These are phyloP conservation scores for Panzeria rudis DNA, from an alignment of 2,888 invertebrate genomes.

Conservation along the genomic window DNA sequence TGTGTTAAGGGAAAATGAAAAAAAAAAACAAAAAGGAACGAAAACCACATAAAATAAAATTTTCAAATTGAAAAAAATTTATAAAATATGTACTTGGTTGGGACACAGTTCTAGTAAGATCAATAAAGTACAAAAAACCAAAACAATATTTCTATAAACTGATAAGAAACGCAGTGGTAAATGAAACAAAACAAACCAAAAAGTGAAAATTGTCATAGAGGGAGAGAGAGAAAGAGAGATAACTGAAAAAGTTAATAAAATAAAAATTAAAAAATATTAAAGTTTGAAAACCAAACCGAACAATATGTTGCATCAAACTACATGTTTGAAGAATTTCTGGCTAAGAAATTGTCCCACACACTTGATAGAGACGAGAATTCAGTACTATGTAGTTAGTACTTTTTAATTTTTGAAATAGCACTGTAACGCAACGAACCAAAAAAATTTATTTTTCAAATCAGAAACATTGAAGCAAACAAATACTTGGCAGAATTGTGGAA, in stretches of 20 bases:
- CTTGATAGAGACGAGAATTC: too few relatives aligned
- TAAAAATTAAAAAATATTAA: not conserved
- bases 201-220: not conserved
- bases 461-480: too few relatives aligned
- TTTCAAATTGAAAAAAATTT: conserved; percentile 14
- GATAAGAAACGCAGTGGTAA: conserved; percentile 44
- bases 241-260: not conserved
- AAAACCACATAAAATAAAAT: conserved; percentile 1
- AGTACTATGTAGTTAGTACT: too few relatives aligned
- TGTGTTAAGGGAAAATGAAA: not conserved
- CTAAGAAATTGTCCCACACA: too few relatives aligned
- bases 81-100: not conserved
- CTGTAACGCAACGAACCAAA: too few relatives aligned
- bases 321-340: too few relatives aligned
- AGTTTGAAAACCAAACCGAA: not conserved
- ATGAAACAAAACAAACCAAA: conserved; percentile 35
- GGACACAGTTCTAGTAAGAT: conserved; percentile 17
- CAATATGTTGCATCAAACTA: conserved; percentile 16
- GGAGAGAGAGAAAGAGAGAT: not conserved
- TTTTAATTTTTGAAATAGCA: too few relatives aligned
- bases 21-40: not conserved
- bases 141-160: not conserved
- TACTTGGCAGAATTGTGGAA: too few relatives aligned
- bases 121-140: conserved; percentile 22
- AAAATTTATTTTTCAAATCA: too few relatives aligned